Evolutionary conservation across 2,797 vertebrate species (phyloP).

Genomic region (Margarornis squamiger): DNA sequence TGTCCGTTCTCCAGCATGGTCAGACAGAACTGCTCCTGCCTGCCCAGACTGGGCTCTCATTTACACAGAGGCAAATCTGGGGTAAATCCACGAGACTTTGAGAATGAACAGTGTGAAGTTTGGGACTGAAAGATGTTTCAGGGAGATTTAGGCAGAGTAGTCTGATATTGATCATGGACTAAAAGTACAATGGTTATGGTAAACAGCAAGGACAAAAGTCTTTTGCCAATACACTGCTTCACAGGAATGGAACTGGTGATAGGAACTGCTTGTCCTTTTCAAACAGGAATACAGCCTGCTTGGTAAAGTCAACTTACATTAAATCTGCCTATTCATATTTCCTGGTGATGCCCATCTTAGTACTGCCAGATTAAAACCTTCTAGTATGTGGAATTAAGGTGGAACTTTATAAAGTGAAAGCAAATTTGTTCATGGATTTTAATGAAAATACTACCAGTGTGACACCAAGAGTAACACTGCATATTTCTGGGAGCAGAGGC

Average conservation of each 20-base stretch:
- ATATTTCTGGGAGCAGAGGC: background rate
- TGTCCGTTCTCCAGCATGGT: background rate
- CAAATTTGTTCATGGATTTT: background rate
- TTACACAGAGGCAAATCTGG: slow-evolving; percentile 4
- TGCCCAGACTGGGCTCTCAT: background rate
- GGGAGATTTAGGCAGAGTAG: background rate
- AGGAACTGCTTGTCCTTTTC: background rate
- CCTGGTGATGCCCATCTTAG: background rate
- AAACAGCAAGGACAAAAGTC: background rate
- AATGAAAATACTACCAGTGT: background rate
- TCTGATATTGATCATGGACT: background rate
- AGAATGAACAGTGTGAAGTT: background rate
- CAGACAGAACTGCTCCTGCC: background rate
- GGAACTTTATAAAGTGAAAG: background rate
- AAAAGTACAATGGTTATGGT: background rate
- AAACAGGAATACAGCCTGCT: background rate
- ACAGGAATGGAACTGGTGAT: background rate
- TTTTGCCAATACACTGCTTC: background rate
- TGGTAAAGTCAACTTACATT: background rate
- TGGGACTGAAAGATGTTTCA: background rate
- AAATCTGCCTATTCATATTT: background rate
- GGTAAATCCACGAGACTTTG: background rate
- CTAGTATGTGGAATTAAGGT: background rate
- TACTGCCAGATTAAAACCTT: background rate
- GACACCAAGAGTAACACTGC: accelerated